Conservation (phyloP, 2,797 vertebrate genomes). For the Florisuga fusca region DNA sequence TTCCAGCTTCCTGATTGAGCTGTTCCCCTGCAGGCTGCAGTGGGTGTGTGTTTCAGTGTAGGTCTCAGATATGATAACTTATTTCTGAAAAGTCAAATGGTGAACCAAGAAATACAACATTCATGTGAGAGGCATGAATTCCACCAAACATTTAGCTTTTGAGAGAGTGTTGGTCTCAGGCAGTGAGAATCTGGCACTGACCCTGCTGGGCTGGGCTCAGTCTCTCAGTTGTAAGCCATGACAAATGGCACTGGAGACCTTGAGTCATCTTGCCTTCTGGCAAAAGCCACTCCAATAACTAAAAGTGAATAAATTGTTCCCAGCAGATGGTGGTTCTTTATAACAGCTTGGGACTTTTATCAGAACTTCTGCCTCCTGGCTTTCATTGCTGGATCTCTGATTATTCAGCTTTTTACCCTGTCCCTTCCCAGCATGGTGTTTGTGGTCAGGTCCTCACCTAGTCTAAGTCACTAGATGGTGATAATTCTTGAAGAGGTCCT, state of each 20-base stretch:
- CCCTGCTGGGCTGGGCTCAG: background rate
- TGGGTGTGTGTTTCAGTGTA: background rate
- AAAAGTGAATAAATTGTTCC: background rate
- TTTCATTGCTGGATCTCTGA: background rate
- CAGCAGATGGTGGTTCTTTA: background rate
- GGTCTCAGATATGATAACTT: background rate
- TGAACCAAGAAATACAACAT: background rate
- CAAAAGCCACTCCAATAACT: background rate
- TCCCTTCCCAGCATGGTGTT: background rate
- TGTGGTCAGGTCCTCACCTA: background rate
- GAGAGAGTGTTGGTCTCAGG: background rate
- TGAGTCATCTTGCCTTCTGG: background rate
- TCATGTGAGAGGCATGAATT: background rate
- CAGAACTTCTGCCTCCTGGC: background rate
- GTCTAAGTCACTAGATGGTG: fast-evolving
- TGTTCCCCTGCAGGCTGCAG: background rate
- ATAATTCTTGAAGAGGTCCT: background rate
- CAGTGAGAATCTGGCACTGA: background rate
- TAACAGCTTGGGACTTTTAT: background rate
- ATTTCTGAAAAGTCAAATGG: background rate
- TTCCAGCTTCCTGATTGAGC: background rate
- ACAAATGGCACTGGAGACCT: background rate
- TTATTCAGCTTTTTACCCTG: background rate
- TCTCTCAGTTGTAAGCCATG: background rate
- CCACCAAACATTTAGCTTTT: background rate